Conservation (phyloP, 2,113 vertebrate genomes). For the Perca fluviatilis region DNA sequence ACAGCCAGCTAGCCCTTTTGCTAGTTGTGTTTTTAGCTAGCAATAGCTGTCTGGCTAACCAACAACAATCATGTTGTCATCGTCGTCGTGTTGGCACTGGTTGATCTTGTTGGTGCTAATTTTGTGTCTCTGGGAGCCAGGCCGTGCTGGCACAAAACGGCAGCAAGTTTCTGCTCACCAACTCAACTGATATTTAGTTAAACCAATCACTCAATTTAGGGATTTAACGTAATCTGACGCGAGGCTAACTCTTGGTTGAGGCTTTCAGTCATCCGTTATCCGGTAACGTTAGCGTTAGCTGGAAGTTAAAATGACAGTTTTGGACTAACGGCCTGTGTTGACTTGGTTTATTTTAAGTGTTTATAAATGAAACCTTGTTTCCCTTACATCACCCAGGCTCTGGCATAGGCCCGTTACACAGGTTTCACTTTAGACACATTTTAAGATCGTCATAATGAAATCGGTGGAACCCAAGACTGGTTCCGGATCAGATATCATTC, state of each 20-base stretch:
- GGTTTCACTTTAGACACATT: background rate
- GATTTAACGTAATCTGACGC: background rate
- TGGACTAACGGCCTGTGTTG: background rate
- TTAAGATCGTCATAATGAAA: background rate
- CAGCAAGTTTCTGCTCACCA: conserved; percentile 1
- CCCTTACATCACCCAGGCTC: background rate
- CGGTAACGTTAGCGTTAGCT: background rate
- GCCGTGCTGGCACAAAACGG: conserved; percentile 45
- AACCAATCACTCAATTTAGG: background rate
- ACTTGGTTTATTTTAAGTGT: conserved; percentile 23
- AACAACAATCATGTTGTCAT: conserved; percentile 58
- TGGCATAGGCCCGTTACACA: background rate
- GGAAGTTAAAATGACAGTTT: conserved; percentile 12
- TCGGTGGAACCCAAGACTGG: background rate
- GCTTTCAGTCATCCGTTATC: background rate
- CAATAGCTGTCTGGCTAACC: conserved; percentile 36
- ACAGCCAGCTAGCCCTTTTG: conserved; percentile 26
- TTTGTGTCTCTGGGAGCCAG: conserved; percentile 39
- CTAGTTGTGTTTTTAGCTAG: conserved; percentile 49
- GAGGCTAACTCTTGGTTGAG: background rate
- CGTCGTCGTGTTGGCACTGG: conserved; percentile 70
- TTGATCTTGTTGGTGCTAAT: conserved; percentile 60
- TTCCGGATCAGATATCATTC: background rate
- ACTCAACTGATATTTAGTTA: background rate
- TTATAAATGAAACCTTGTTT: background rate